Evolutionary conservation across 2,113 vertebrate genomes (phyloP).

Genomic region (Pithys albifrons): DNA sequence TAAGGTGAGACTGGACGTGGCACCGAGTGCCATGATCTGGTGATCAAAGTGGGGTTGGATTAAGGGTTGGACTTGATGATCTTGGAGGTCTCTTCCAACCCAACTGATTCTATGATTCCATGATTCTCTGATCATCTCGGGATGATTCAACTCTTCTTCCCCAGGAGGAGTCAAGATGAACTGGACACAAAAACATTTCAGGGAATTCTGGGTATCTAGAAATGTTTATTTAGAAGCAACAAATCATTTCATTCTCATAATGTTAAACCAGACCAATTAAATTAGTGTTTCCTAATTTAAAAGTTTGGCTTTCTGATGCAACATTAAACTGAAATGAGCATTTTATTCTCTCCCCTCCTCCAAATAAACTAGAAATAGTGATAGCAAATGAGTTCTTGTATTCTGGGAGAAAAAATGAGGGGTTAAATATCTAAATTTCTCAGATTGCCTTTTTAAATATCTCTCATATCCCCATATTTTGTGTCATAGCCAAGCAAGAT

Average conservation of each 20-base stretch:
- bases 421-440: not conserved
- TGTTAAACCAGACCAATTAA: not conserved
- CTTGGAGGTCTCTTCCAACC: too few relatives aligned
- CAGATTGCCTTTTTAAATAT: not conserved
- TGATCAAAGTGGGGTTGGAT: too few relatives aligned
- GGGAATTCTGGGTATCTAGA: not conserved
- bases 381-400: not conserved
- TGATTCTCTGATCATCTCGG: not conserved
- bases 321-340: not conserved
- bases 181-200: not conserved
- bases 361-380: not conserved
- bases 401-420: not conserved
- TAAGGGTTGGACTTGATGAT: too few relatives aligned
- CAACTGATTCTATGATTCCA: too few relatives aligned
- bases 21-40: too few relatives aligned
- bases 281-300: not conserved
- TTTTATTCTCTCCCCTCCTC: rapidly evolving
- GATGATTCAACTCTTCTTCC: not conserved
- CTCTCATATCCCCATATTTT: not conserved
- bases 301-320: not conserved
- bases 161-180: not conserved
- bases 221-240: not conserved
- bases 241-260: not conserved
- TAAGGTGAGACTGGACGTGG: too few relatives aligned
- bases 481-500: not conserved